These are phyloP conservation scores for Zapus hudsonius DNA, from an alignment of 2,113 vertebrate species.

Conservation along the genomic window DNA sequence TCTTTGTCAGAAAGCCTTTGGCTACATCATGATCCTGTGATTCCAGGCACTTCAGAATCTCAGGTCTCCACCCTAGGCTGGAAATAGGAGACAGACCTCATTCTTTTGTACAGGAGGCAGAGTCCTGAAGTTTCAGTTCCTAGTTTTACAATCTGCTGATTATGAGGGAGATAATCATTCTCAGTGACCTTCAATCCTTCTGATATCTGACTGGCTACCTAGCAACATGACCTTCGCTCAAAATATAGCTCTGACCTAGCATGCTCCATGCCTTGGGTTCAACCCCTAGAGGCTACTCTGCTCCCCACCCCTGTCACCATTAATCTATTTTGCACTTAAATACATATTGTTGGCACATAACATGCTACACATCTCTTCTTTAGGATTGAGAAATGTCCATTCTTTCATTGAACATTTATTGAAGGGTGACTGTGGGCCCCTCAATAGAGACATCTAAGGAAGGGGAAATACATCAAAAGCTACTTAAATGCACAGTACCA, in stretches of 20 bases:
- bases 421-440: neutral
- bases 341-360: neutral
- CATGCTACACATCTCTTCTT: neutral
- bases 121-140: neutral
- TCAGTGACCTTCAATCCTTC: neutral
- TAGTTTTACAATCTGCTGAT: neutral
- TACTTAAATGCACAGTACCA: neutral
- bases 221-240: neutral
- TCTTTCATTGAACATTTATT: neutral
- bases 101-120: neutral
- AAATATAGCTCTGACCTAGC: neutral
- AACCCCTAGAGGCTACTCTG: too few relatives aligned
- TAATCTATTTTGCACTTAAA: neutral
- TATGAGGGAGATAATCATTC: neutral
- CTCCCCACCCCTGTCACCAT: neutral
- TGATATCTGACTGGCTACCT: too few relatives aligned
- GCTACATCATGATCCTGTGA: neutral
- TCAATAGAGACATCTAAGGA: conserved; percentile 1
- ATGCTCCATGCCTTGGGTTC: neutral
- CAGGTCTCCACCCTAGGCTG: neutral
- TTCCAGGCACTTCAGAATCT: neutral
- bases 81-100: neutral
- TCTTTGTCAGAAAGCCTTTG: neutral
- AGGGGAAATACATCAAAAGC: neutral
- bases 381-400: neutral